A percentile compares a stretch with the other conserved stretches of the same genome.
Evolutionary conservation across 2,888 invertebrate genomes (phyloP).

Genomic region (Euzophera pinguis): DNA sequence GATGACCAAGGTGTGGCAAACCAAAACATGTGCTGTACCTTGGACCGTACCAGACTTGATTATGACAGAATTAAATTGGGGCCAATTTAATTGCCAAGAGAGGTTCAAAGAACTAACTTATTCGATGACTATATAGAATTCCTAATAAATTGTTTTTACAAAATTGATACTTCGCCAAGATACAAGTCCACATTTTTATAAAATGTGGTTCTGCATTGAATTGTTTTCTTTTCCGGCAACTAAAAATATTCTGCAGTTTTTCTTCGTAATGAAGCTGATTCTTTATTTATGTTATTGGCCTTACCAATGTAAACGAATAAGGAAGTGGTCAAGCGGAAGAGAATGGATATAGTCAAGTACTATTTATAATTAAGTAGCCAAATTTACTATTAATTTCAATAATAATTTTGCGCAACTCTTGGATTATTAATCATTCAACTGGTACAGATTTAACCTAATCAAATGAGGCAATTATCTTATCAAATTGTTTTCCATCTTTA

Average conservation of each 20-base stretch:
- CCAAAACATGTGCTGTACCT: neutral
- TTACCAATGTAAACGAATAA: conserved; percentile 16
- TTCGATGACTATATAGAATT: neutral
- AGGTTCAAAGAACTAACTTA: neutral
- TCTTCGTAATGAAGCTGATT: neutral
- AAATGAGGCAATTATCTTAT: neutral
- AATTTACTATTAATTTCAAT: neutral
- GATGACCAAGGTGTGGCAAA: conserved; percentile 4
- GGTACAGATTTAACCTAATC: neutral
- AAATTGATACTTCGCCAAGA: neutral
- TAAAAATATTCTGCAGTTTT: neutral
- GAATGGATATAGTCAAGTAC: conserved; percentile 14
- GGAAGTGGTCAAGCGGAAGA: conserved; percentile 23
- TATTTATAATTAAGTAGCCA: conserved; percentile 1
- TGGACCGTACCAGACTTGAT: neutral
- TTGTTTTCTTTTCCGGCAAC: neutral
- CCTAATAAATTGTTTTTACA: neutral
- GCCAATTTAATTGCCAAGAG: conserved; percentile 10
- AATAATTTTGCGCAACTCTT: too few species aligned
- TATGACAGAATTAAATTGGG: conserved; percentile 1
- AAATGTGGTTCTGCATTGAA: too few species aligned
- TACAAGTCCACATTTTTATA: too few species aligned
- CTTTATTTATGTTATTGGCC: conserved; percentile 15
- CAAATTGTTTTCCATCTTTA: neutral
- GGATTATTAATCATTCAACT: neutral